Evolutionary conservation across 2,797 vertebrate species (phyloP).

Genomic region (Ataeniobius toweri): DNA sequence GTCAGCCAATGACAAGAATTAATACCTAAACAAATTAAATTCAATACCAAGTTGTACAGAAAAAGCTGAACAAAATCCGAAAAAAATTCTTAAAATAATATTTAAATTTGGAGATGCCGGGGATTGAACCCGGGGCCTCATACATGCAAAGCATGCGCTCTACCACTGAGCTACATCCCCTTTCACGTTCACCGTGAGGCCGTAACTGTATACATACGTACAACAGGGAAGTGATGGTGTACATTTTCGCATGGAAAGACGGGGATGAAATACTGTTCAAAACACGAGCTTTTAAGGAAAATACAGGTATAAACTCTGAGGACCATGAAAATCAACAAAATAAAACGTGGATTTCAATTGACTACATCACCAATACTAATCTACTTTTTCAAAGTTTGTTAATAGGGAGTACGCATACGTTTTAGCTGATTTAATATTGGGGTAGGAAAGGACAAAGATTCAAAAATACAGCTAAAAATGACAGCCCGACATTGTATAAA

Average conservation of each 20-base stretch:
- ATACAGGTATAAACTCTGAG: not conserved
- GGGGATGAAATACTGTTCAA: too few relatives aligned
- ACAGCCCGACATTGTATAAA: not conserved
- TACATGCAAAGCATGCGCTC: slow-evolving; percentile 61
- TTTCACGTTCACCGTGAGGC: fast-evolving
- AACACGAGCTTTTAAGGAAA: not conserved
- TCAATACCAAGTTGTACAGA: not conserved
- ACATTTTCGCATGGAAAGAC: too few relatives aligned
- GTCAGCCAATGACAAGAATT: too few relatives aligned
- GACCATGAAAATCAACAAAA: not conserved
- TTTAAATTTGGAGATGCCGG: slow-evolving; percentile 75
- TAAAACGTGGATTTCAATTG: not conserved
- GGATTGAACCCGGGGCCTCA: slow-evolving; percentile 85
- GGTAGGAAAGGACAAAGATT: too few relatives aligned
- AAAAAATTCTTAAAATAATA: not conserved
- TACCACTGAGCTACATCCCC: slow-evolving; percentile 66
- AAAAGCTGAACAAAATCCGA: not conserved
- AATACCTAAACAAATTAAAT: not conserved
- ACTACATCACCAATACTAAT: not conserved
- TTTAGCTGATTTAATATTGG: too few relatives aligned
- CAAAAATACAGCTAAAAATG: too few relatives aligned
- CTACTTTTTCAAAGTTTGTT: not conserved
- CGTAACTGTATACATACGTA: not conserved
- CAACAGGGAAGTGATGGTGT: not conserved
- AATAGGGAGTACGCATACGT: not conserved